Evolutionary conservation across 2,888 invertebrate species (phyloP), one percentile per base, ranked within the genome.

Genomic region (Xestia c-nigrum): DNA sequence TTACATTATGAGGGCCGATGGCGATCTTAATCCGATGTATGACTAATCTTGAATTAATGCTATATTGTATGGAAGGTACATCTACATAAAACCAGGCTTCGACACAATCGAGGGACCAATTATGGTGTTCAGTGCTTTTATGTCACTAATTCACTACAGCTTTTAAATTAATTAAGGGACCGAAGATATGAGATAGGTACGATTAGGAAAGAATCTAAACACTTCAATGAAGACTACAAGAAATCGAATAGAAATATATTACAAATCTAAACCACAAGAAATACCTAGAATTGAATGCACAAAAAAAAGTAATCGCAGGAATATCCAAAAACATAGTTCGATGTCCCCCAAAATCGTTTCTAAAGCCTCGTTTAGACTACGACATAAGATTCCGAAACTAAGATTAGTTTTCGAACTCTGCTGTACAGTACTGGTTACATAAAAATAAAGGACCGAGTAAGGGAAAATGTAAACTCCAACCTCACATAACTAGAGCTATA

Each of bases 311-410:
- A 52, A 74, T 46, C 65, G 21, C 50, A 3, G 19, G 16, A 14
- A 57, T 65, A 24, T 46, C n/a, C 31, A 50, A 40, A 40, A 52
- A 55, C 67, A 67, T 55, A 76, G 67, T 82, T 76, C 82, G 63
- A 76, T 76, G 76, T 68, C 68, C 67, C 38, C 46, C n/a, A 46
- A 75, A 81, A 75, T 75, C 47, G 43, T 67, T 75, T 64, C 24
- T 75, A 55, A 81, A 68, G 79, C 79, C 55, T 64, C 63, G 76
- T 79, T 75, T 67, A 79, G 47, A 79, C 75, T 43, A 76, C 47
- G 12, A 46, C 14, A 47, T 14, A 38, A 55, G 47, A 5, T 61
- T 43, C 24, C 40, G 16, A 59, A 50, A 74, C 24, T 24, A 47
- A 61, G 21, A 12, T 21, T 31, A 52, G 21, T 52, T 52, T 43